phyloP scores from a whole-genome alignment of 2,888 invertebrate species.

The Drosophila limbata region DNA sequence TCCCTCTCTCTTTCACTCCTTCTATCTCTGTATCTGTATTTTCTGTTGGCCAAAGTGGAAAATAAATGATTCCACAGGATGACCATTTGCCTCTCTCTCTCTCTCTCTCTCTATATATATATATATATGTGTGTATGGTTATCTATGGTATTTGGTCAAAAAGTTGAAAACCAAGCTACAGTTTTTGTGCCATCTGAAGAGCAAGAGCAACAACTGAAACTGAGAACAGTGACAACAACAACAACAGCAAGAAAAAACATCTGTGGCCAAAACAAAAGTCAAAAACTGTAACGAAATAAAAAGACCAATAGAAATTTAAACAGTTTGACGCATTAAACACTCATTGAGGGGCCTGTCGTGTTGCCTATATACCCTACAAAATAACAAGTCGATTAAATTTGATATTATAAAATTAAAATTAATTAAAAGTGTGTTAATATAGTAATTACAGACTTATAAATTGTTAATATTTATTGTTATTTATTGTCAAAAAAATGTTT shows the following conservation, averaged over 20 bases:
- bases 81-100: constrained; percentile 71
- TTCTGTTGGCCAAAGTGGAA: constrained; percentile 78
- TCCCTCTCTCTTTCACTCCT: constrained; percentile 13
- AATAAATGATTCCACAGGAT: constrained; percentile 81
- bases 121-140: constrained; percentile 19
- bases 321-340: constrained; percentile 80
- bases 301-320: constrained; percentile 77
- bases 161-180: constrained; percentile 77
- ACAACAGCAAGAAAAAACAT: constrained; percentile 42
- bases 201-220: constrained; percentile 37
- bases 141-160: constrained; percentile 56
- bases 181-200: constrained; percentile 64
- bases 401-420: background rate
- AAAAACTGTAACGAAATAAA: constrained; percentile 55
- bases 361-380: constrained; percentile 24
- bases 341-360: constrained; percentile 57
- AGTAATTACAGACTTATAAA: no score
- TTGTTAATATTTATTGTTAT: no score
- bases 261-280: constrained; percentile 77
- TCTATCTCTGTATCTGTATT: constrained; percentile 41
- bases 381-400: background rate
- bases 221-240: constrained; percentile 34
- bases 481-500: no score
- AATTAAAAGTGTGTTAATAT: no score
- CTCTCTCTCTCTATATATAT: constrained; percentile 13